Evolutionary conservation across 2,113 vertebrate species (phyloP), one percentile per base, ranked within the genome.

Genomic region (Nannobrachium achirus): DNA sequence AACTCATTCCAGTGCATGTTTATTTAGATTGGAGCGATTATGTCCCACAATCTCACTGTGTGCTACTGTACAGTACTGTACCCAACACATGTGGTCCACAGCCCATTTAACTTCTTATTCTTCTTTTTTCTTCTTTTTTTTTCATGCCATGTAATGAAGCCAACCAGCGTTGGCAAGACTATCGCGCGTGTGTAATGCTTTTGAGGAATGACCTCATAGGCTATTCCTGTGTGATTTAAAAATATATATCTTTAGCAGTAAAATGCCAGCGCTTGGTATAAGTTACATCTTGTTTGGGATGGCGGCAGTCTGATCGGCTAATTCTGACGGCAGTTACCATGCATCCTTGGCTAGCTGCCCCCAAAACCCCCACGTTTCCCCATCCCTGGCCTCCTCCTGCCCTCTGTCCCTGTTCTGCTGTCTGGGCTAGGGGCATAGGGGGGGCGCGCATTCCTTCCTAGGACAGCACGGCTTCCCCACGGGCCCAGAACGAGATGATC

Each of bases 241-340:
- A 33, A 33, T 33, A 33, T 55, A 56, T 33, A 33, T 33, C 6
- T 3, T 33, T 42, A 77, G 79, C 80, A 67, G 63, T 58, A 82
- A 82, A 82, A 82, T 75, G 76, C 78, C 78, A 78, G 67, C 60
- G 51, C 81, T 79, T 66, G 73, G 76, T n/a, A 84, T 88, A 70
- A 69, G 75, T 85, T 82, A 80, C 64, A 69, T 86, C 76, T 77
- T 53, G 73, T 68, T 85, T 76, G 85, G 88, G 77, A 59, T 75
- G 79, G 79, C 70, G 82, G 71, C 82, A 79, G 79, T 79, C 84
- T 66, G 73, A 81, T 83, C 80, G 79, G 80, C 81, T 88, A 85
- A 89, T 86, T 91, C 76, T 86, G 89, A 88, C 85, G 67, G 69
- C 86, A 78, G 86, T 91, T 89, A 78, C 88, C 70, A 88, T 84